Percentiles rank a stretch among this genome's conserved stretches.
Evolutionary conservation across 2,888 invertebrate genomes (phyloP).

Genomic region (Eupithecia inturbata): DNA sequence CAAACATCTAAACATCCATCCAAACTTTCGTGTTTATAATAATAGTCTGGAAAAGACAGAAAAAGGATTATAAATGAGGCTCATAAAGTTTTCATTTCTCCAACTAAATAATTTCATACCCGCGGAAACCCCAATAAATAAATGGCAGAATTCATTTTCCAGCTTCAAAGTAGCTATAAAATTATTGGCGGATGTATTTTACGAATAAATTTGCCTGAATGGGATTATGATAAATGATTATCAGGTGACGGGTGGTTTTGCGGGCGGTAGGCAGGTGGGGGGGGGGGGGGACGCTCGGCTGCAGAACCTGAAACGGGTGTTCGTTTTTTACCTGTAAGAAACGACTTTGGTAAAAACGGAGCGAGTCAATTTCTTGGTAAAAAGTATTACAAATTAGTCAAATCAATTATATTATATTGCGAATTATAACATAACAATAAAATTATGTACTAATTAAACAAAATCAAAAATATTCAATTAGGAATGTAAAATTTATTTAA

Average conservation of each 20-base stretch:
- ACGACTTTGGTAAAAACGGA: too few species aligned
- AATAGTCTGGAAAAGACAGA: neutral
- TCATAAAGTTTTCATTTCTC: neutral
- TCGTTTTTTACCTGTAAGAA: neutral
- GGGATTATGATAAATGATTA: conserved; percentile 72
- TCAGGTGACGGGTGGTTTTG: conserved; percentile 68
- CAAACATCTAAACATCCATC: neutral
- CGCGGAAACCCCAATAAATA: conserved; percentile 21
- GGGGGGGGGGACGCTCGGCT: neutral
- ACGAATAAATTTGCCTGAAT: conserved; percentile 48
- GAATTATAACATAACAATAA: too few species aligned
- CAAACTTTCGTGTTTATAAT: neutral
- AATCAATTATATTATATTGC: too few species aligned
- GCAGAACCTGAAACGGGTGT: neutral
- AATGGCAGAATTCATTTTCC: conserved; percentile 29
- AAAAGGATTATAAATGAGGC: neutral
- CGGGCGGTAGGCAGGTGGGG: conserved; percentile 46
- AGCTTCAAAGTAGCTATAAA: conserved; percentile 22
- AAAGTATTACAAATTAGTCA: too few species aligned
- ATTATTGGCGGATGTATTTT: conserved; percentile 48
- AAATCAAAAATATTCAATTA: too few species aligned
- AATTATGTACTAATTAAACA: too few species aligned
- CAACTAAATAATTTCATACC: neutral
- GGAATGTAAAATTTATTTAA: too few species aligned
- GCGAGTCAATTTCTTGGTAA: too few species aligned